Base-by-base conservation (phyloP, 2,888 invertebrate species). In the Meteorus colon region DNA sequence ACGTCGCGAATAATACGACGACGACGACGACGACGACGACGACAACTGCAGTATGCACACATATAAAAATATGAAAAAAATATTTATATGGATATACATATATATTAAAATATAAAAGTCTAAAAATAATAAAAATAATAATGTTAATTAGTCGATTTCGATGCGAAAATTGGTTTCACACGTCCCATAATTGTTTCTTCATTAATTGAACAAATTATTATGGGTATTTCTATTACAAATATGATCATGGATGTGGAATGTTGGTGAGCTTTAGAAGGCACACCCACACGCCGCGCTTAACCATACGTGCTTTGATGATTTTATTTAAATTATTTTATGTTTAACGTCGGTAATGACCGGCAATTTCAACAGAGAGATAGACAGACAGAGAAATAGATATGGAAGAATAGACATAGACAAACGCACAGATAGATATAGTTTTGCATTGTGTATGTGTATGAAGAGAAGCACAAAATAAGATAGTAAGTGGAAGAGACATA, bases 271-370 rank as follows among this genome's bases (percentile, higher is more conserved):
- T 82, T 86, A 84, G 84, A 83, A 81, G 83, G 73, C 83, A 78
- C 83, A 82, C 79, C 79, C 79, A 84, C 86, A 84, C 83, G 86
- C 85, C 88, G 86, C 84, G 86, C 88, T 85, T 85, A 82, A 86
- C 86, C 86, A 86, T 84, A 84, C 82, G 84, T 85, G 85, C 84
- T 82, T 84, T 69, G 69, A 68, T 34, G 62, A 67, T 48, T 74
- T 68, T 37, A 63, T 63, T 70, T 62, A 51, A n/a, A 37, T 60
- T 60, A 51, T 51, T 73, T 60, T 59, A 66, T 51, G 19, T 12
- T 66, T 74, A 69, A 31, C 65, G 67, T 66, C 73, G 45, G 60
- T 66, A 66, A 55, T 45, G 31, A 48, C 55, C 19, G 19, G 59
- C 24, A 41, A 41, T 55, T 67, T 63, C n/a, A 65, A 55, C 29